Evolutionary conservation across 2,113 vertebrate species (phyloP), one percentile per base, ranked within the genome.

Genomic region (Sterna hirundo): DNA sequence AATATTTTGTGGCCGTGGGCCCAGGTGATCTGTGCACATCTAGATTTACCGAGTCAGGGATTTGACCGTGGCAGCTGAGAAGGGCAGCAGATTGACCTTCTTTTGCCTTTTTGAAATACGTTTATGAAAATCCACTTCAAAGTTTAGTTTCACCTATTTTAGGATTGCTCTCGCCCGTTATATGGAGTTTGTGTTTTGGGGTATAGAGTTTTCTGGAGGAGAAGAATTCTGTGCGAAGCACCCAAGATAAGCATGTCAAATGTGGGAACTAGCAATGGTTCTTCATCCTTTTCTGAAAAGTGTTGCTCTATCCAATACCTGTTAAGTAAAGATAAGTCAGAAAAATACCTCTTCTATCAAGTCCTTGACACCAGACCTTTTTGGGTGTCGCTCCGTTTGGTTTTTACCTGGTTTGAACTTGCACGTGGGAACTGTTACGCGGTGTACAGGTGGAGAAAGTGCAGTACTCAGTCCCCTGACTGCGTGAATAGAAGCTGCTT

Each of bases 361-460:
- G 25, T 54, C 18, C 36, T 38, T 64, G 34, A 4, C 38, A 16
- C 3, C 57, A 44, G 6, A 6, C 14, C 4, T 0, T 36, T 52
- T 13, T 4, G 65, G 23, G 21, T 61, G 5, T 20, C 6, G 3
- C 30, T 6, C 6, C 2, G 0, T 5, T 25, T 34, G 61, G 5
- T 6, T n/a, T 83, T 9, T 5, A 21, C 40, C 9, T 54, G 71
- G 34, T 25, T 22, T 86, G 76, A 30, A 2, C 20, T 11, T 32
- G 32, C 29, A 0, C 11, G 4, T 25, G 6, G 8, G 40, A 38
- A 3, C 1, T 5, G 22, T 1, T 47, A 2, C 1, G 1, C 36
- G 61, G 10, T 4, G 42, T 11, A 0, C 36, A 86, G 86, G 65
- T 77, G 77, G 76, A 34, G 15, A 19, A 3, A 15, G 62, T 0